Evolutionary conservation across 2,888 invertebrate species (phyloP).

Genomic region (Polyommatus iphigenia): DNA sequence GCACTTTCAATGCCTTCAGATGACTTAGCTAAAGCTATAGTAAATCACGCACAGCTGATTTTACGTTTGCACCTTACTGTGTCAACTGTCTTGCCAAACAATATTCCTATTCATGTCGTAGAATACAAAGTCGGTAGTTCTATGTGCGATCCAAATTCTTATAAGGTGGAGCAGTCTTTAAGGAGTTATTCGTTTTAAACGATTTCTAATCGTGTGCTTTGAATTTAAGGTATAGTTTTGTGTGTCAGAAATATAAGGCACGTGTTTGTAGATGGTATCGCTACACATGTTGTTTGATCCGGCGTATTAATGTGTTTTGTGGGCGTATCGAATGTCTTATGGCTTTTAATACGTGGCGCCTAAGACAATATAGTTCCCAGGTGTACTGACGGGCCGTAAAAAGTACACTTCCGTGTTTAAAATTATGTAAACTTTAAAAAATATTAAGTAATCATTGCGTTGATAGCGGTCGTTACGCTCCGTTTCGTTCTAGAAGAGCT

Average conservation of each 20-base stretch:
- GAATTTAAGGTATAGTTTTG: slow-evolving; percentile 42
- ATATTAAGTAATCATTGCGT: slow-evolving; percentile 13
- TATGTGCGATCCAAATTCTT: slow-evolving; percentile 12
- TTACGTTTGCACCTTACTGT: slow-evolving; percentile 63
- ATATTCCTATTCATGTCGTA: slow-evolving; percentile 2
- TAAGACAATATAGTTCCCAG: slow-evolving; percentile 51
- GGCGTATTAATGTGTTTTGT: slow-evolving; percentile 70
- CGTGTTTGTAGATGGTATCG: slow-evolving; percentile 66
- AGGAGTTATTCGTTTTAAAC: neutral
- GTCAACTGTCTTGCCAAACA: slow-evolving; percentile 42
- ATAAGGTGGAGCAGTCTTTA: slow-evolving; percentile 31
- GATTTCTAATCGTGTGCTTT: slow-evolving; percentile 37
- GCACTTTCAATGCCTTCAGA: neutral
- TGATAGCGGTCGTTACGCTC: neutral
- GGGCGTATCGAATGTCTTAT: slow-evolving; percentile 72
- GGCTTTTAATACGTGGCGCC: slow-evolving; percentile 61
- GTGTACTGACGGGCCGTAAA: slow-evolving; percentile 42
- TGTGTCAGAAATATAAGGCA: slow-evolving; percentile 46
- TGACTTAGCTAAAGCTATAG: slow-evolving; percentile 3
- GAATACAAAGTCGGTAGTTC: slow-evolving; percentile 9
- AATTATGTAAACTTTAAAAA: slow-evolving; percentile 10
- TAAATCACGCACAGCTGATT: slow-evolving; percentile 63
- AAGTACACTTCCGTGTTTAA: slow-evolving; percentile 39
- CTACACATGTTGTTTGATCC: slow-evolving; percentile 74
- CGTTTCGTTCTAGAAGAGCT: neutral